phyloP scores from a whole-genome alignment of 2,797 vertebrate genomes.

The Pempheris klunzingeri region DNA sequence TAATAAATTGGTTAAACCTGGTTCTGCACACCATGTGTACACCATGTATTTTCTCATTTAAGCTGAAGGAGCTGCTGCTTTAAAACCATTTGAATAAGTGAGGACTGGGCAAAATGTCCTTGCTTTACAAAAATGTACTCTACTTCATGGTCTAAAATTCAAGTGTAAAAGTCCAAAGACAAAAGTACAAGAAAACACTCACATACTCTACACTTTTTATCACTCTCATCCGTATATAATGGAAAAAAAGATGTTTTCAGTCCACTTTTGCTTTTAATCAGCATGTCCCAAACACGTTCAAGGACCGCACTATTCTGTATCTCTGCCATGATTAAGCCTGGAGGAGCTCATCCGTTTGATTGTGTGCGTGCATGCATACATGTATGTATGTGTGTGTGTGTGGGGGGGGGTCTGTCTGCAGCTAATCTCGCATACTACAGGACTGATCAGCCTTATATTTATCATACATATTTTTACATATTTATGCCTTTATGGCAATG shows the following conservation, averaged over 20 bases:
- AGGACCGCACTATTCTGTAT: not conserved
- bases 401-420: too few species aligned
- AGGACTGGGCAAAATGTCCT: not conserved
- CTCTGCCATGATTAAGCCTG: too few species aligned
- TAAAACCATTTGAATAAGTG: not conserved
- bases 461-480: too few species aligned
- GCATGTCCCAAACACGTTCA: not conserved
- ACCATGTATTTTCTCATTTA: not conserved
- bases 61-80: not conserved
- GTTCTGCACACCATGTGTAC: too few species aligned
- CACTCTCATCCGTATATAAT: not conserved
- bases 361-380: too few species aligned
- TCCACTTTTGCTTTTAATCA: constrained; percentile 9
- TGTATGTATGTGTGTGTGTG: too few species aligned
- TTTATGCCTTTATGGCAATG: too few species aligned
- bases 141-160: not conserved
- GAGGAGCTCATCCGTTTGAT: too few species aligned
- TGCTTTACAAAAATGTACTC: constrained; percentile 6
- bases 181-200: not conserved
- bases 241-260: not conserved
- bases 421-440: too few species aligned
- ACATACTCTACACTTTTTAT: not conserved
- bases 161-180: constrained; percentile 3
- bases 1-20: not conserved
- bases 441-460: too few species aligned